Conservation (phyloP, 92 coral and sea anemone genomes). For the Muricea muricata region DNA sequence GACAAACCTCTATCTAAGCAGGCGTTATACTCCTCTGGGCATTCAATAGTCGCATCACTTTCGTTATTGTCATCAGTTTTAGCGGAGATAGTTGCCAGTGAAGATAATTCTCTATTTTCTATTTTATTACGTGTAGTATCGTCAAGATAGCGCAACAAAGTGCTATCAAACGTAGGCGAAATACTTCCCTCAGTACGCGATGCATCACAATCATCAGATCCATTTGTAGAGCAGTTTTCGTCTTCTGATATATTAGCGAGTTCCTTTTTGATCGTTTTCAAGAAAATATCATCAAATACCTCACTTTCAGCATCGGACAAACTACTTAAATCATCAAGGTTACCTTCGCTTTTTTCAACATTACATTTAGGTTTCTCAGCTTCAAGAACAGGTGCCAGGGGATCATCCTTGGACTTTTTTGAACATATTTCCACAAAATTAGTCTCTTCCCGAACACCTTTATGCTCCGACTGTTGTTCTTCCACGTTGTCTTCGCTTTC, state of each 20-base stretch:
- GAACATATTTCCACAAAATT: too few species aligned
- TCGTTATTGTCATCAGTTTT: neutral
- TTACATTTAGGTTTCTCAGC: neutral
- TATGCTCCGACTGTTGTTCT: neutral
- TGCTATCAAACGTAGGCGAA: constrained; percentile 4
- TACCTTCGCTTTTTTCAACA: neutral
- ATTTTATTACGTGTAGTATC: neutral
- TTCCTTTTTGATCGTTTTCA: neutral
- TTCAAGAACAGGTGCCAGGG: neutral
- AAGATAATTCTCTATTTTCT: neutral
- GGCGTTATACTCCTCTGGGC: neutral
- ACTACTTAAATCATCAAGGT: neutral
- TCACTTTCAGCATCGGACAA: constrained; percentile 17
- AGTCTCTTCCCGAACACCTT: neutral
- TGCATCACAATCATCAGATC: neutral
- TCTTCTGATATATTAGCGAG: neutral
- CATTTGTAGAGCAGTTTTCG: neutral
- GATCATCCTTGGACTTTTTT: too few species aligned
- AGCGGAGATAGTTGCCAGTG: neutral
- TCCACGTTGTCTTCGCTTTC: neutral
- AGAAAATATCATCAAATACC: constrained; percentile 8
- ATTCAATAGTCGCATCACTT: neutral
- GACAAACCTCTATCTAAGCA: neutral
- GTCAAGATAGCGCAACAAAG: neutral
- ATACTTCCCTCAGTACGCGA: constrained; percentile 4